Evolutionary conservation across 2,113 vertebrate genomes (phyloP).

Genomic region (Pluvianellus socialis): DNA sequence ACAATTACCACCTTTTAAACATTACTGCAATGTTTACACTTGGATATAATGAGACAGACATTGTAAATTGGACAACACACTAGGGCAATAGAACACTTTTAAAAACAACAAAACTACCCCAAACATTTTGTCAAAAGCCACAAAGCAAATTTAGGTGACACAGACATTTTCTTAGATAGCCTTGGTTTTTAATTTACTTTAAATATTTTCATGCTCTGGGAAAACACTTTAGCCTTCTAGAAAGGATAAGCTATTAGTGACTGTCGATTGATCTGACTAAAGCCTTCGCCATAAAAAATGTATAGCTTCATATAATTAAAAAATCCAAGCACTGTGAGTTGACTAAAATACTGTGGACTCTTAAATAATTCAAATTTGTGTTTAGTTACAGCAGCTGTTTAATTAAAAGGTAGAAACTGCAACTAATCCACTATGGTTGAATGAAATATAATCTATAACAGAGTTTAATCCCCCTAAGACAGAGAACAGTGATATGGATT

Average conservation of each 20-base stretch:
- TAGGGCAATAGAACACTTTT: neutral
- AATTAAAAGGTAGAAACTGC: slow-evolving; percentile 85
- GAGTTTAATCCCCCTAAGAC: slow-evolving; percentile 69
- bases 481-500: slow-evolving; percentile 68
- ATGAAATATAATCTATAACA: slow-evolving; percentile 76
- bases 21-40: neutral
- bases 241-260: slow-evolving; percentile 65
- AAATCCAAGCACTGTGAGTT: slow-evolving; percentile 64
- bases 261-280: slow-evolving; percentile 67
- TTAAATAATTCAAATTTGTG: slow-evolving; percentile 84
- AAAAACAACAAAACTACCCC: neutral
- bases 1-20: neutral
- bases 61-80: neutral
- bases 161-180: slow-evolving; percentile 26
- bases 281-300: slow-evolving; percentile 77
- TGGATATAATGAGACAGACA: neutral
- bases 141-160: neutral
- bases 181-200: slow-evolving; percentile 57
- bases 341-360: slow-evolving; percentile 71
- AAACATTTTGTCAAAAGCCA: neutral
- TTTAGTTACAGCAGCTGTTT: slow-evolving; percentile 78
- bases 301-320: slow-evolving; percentile 76
- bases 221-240: slow-evolving; percentile 50
- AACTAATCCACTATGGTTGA: slow-evolving; percentile 80
- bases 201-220: slow-evolving; percentile 50